Conservation (phyloP, 2,797 vertebrate species). For the Aythya fuligula region DNA sequence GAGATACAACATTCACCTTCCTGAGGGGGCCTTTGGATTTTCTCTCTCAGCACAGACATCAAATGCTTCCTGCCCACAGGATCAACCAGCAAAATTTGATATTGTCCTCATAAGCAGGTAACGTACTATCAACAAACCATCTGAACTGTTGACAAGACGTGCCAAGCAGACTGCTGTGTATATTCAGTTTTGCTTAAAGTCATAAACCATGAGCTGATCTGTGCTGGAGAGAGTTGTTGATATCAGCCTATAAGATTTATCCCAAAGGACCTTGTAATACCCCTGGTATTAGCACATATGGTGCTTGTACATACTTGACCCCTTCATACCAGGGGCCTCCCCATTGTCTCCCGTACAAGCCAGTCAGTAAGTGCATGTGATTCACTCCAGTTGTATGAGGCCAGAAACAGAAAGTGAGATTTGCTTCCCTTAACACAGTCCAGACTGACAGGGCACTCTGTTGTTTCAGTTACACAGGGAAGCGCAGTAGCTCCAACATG, state of each 20-base stretch:
- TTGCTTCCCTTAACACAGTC: background rate
- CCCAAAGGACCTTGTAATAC: background rate
- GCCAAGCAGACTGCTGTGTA: background rate
- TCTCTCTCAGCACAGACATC: slow-evolving; percentile 51
- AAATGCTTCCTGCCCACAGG: slow-evolving; percentile 59
- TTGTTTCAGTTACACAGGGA: slow-evolving; percentile 68
- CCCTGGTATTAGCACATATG: background rate
- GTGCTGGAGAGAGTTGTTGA: background rate
- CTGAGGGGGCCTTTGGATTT: slow-evolving; percentile 71
- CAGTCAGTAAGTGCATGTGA: background rate
- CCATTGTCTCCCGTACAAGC: background rate
- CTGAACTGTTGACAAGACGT: background rate
- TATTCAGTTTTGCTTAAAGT: background rate
- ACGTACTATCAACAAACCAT: background rate
- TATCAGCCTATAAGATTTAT: background rate
- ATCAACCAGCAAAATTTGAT: slow-evolving; percentile 36
- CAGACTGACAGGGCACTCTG: background rate
- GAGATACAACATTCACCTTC: slow-evolving; percentile 66
- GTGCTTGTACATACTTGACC: background rate
- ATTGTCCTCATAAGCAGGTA: slow-evolving; percentile 70
- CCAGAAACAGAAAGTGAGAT: background rate
- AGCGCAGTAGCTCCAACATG: slow-evolving; percentile 68
- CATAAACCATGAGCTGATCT: background rate
- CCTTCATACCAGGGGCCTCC: background rate
- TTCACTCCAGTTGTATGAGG: background rate